Conservation (phyloP, 2,113 vertebrate genomes). For the Odocoileus virginianus region DNA sequence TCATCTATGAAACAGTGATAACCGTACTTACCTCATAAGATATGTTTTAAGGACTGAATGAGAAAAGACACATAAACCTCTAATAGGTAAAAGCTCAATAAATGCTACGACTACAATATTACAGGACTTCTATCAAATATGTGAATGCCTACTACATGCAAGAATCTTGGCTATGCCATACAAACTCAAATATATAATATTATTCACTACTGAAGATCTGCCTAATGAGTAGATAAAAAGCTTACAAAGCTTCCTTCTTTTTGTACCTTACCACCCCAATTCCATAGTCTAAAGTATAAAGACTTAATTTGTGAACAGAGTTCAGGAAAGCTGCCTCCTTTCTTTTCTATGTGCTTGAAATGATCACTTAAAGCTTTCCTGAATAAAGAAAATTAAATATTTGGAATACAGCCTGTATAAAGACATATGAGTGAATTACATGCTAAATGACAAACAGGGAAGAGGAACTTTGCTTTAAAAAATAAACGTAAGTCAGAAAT, state of each 20-base stretch:
- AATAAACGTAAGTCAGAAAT: conserved; percentile 10
- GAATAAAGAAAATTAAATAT: conserved; percentile 36
- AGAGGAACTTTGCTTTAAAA: not conserved
- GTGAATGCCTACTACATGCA: not conserved
- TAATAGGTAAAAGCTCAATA: not conserved
- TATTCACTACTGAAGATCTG: not conserved
- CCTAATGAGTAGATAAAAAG: conserved; percentile 25
- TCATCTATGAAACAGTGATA: conserved; percentile 28
- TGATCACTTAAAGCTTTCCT: not conserved
- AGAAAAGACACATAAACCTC: conserved; percentile 38
- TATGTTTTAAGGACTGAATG: not conserved
- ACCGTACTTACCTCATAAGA: conserved; percentile 48
- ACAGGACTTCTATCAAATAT: conserved; percentile 2
- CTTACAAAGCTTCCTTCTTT: conserved; percentile 2
- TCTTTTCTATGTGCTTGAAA: conserved; percentile 16
- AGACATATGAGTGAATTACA: conserved; percentile 30
- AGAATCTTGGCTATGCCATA: conserved; percentile 1
- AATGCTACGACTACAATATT: not conserved
- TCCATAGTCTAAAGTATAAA: conserved; percentile 33
- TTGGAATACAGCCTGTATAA: conserved; percentile 11
- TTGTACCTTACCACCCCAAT: conserved; percentile 5
- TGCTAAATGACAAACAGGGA: not conserved
- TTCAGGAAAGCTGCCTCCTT: conserved; percentile 33
- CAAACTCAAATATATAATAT: conserved; percentile 18
- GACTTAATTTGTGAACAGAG: conserved; percentile 1